Evolutionary conservation across 2,888 invertebrate genomes (phyloP).

Genomic region (Trichogramma dendrolimi): DNA sequence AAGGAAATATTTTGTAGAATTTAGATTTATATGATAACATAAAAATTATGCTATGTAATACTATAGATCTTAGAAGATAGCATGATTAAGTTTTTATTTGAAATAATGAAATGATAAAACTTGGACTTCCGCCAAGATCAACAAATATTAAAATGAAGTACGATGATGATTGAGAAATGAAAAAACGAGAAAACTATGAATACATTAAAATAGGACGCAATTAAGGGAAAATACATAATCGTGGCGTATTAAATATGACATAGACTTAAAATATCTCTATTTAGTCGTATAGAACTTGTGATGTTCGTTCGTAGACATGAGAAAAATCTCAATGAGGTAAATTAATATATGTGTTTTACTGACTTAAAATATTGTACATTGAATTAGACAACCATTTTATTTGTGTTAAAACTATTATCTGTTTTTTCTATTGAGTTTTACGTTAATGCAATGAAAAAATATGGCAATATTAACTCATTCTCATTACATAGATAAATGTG

Average conservation of each 20-base stretch:
- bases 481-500: too few relatives aligned
- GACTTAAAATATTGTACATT: slow-evolving; percentile 26
- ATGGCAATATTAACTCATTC: too few relatives aligned
- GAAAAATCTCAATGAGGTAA: slow-evolving; percentile 8
- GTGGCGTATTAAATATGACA: slow-evolving; percentile 14
- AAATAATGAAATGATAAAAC: slow-evolving; percentile 11
- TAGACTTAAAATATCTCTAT: slow-evolving; percentile 20
- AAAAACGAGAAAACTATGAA: slow-evolving; percentile 13
- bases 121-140: slow-evolving; percentile 23
- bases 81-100: slow-evolving; percentile 13
- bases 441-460: not conserved
- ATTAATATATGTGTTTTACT: slow-evolving; percentile 26
- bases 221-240: not conserved
- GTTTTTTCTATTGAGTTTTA: slow-evolving; percentile 22
- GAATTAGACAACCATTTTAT: slow-evolving; percentile 17
- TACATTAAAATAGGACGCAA: slow-evolving; percentile 13
- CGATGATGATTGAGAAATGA: slow-evolving; percentile 23
- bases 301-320: slow-evolving; percentile 30
- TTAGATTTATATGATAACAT: slow-evolving; percentile 33
- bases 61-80: slow-evolving; percentile 20
- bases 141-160: slow-evolving; percentile 22
- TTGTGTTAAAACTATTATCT: slow-evolving; percentile 7
- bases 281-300: slow-evolving; percentile 28
- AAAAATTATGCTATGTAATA: slow-evolving; percentile 22
- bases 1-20: slow-evolving; percentile 32